Evolutionary conservation across 1,140 invertebrate genomes (phyloP), one percentile per base, ranked within the genome.

Genomic region (Stratiolaelaps scimitus): DNA sequence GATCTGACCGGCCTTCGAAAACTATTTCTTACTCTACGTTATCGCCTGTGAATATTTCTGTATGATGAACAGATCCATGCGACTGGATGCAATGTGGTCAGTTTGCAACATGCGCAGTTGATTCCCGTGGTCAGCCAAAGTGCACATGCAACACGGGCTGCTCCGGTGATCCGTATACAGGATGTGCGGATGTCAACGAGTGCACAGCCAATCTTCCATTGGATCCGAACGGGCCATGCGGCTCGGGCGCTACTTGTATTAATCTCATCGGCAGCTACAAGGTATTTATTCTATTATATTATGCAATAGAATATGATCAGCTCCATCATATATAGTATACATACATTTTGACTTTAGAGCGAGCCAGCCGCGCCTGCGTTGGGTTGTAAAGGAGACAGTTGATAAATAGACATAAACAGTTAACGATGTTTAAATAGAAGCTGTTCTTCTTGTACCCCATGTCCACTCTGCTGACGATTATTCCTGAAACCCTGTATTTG

Each of bases 201-300:
- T 85, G 84, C 73, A 75, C 77, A 29, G 67, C 70, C 1, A 64
- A 71, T 29, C 53, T 72, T 7, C 70, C 69, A 82, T 83, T 70
- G 28, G 71, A 72, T 67, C 71, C 71, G 0, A 72, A 72, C 43
- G 71, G 72, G 10, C 88, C 89, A 0, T 93, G 89, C 73, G 88
- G 83, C 26, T 84, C 85, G 69, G 86, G 84, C 20, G 87, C 89
- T 0, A 85, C 86, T 72, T 94, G 90, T 72, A 79, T 91, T 2
- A 92, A 92, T 73, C 82, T 85, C 72, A 85, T 86, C 73, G 88
- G 87, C 23, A 84, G 85, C 20, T 89, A 85, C 71, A 66, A 68
- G 34, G 34, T 40, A 40, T 10, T 40, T 10, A 67, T 69, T 68
- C 44, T n/a, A 17, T n/a, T n/a, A n/a, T n/a, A n/a, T n/a, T n/a